These are phyloP conservation scores for Isaurus tuberculatus DNA, from an alignment of 92 coral and sea anemone genomes.

Conservation along the genomic window DNA sequence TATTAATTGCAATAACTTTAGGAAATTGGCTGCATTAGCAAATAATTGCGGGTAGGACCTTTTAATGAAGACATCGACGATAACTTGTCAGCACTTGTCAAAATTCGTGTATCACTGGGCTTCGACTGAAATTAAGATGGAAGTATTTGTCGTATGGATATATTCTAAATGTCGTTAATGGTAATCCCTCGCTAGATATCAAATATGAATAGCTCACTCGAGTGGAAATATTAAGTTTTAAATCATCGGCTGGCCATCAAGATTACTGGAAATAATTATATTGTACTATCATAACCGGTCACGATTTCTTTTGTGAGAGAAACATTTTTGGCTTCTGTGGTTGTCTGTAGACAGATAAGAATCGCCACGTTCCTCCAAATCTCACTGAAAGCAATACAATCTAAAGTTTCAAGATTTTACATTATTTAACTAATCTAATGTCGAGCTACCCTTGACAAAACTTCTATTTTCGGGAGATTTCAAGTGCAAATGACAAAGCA, in stretches of 20 bases:
- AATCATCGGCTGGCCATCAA: neutral
- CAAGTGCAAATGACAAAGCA: neutral
- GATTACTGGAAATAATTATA: slow-evolving; percentile 1
- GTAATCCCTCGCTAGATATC: neutral
- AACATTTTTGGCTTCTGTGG: slow-evolving; percentile 29
- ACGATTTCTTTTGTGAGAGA: neutral
- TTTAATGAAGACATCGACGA: slow-evolving; percentile 32
- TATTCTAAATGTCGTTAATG: neutral
- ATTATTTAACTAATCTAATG: neutral
- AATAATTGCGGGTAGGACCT: slow-evolving; percentile 31
- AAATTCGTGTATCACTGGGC: slow-evolving; percentile 25
- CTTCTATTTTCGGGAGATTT: neutral
- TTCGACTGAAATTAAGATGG: neutral
- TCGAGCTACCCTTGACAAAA: neutral
- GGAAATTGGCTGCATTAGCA: slow-evolving; percentile 44
- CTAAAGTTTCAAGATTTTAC: neutral
- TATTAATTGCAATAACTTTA: slow-evolving; percentile 34
- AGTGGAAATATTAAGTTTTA: slow-evolving; percentile 13
- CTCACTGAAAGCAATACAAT: slow-evolving; percentile 24
- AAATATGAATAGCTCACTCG: slow-evolving; percentile 4
- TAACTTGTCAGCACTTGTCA: slow-evolving; percentile 35
- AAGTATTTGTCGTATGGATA: neutral
- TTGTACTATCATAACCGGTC: neutral
- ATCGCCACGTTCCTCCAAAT: slow-evolving; percentile 8
- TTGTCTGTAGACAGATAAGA: neutral